A percentile compares a stretch with the other conserved stretches of the same genome.
Conservation (phyloP, 2,888 invertebrate species). For the Aspidapion aeneum region DNA sequence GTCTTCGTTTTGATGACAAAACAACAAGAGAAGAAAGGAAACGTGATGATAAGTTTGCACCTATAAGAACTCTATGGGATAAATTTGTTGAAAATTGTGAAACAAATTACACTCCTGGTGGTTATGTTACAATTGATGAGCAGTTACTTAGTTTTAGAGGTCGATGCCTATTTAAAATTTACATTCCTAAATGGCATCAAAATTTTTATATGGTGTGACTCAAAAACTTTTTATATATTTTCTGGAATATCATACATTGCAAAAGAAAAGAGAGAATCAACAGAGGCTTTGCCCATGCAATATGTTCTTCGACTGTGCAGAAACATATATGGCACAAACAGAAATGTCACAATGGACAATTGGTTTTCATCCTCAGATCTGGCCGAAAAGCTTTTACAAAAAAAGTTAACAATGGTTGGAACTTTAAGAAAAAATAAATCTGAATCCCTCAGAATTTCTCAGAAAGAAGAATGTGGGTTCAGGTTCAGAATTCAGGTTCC, state of each 20-base stretch:
- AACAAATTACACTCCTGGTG: conserved; percentile 17
- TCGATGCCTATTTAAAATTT: not conserved
- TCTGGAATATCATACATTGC: not conserved
- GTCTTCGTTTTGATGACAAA: conserved; percentile 30
- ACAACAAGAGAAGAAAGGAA: conserved; percentile 20
- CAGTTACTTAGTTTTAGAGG: not conserved
- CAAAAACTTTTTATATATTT: not conserved
- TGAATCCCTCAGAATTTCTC: too few species aligned
- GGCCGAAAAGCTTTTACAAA: not conserved
- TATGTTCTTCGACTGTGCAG: too few species aligned
- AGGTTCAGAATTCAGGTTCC: not conserved
- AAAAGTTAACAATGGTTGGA: not conserved
- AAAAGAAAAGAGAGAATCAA: not conserved
- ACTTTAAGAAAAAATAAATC: not conserved
- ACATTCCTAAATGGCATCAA: not conserved
- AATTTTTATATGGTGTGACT: not conserved
- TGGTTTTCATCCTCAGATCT: not conserved
- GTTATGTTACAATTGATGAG: not conserved
- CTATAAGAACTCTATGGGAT: conserved; percentile 32
- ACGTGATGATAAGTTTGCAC: conserved; percentile 26
- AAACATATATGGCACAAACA: too few species aligned
- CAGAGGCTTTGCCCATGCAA: not conserved
- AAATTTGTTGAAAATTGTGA: conserved; percentile 35
- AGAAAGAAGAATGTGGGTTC: too few species aligned
- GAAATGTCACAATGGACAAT: not conserved